Conservation (phyloP, 2,113 vertebrate genomes). For the Zeus faber region DNA sequence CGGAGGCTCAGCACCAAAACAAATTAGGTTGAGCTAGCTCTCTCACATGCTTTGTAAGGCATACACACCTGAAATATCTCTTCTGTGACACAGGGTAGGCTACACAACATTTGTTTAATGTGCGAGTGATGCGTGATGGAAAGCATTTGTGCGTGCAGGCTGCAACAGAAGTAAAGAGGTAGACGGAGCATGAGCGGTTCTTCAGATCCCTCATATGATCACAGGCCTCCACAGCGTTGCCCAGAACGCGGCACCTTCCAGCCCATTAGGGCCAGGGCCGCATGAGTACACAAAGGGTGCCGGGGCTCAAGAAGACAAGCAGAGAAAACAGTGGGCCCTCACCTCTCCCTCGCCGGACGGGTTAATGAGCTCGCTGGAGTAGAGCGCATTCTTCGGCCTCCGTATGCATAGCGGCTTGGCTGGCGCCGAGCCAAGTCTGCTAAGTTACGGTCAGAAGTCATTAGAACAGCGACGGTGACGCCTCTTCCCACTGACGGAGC, state of each 20-base stretch:
- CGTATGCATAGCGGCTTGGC: too few species aligned
- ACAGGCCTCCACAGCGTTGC: slow-evolving; percentile 13
- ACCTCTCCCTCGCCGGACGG: too few species aligned
- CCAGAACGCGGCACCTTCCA: not conserved
- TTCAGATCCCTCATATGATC: slow-evolving; percentile 7
- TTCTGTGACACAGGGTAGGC: too few species aligned
- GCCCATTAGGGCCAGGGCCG: slow-evolving; percentile 4
- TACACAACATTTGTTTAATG: not conserved
- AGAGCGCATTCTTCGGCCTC: too few species aligned
- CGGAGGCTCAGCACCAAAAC: slow-evolving; percentile 49
- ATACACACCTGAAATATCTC: too few species aligned
- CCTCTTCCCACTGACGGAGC: too few species aligned
- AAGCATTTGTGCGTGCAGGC: not conserved
- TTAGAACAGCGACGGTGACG: not conserved
- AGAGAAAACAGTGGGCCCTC: slow-evolving; percentile 52
- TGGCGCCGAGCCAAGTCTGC: too few species aligned
- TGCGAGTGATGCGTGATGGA: not conserved
- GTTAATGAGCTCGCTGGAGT: too few species aligned
- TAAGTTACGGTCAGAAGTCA: not conserved
- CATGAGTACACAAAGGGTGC: slow-evolving; percentile 26
- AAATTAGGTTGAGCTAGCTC: slow-evolving; percentile 35
- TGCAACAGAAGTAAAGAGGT: slow-evolving; percentile 9
- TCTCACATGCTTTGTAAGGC: too few species aligned
- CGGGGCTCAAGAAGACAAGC: slow-evolving; percentile 37
- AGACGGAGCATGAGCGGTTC: not conserved